Conservation (phyloP, 2,113 vertebrate genomes). For the Indicator maculatus region DNA sequence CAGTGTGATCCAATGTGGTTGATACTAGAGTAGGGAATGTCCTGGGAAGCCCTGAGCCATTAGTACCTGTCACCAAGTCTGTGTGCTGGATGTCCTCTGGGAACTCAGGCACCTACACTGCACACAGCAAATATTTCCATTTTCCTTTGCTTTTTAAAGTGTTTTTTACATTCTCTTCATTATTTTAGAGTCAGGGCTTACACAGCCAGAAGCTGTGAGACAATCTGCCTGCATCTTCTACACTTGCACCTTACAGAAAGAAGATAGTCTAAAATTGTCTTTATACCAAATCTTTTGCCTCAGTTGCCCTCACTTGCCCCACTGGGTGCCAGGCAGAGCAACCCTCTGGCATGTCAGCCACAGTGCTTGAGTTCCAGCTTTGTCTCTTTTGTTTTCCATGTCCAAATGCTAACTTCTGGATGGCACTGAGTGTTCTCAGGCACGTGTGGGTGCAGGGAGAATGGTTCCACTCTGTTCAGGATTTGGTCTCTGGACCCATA, state of each 20-base stretch:
- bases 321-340: not conserved
- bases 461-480: not conserved
- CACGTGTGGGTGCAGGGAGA: not conserved
- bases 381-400: not conserved
- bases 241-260: not conserved
- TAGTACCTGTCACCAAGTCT: not conserved
- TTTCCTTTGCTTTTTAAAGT: not conserved
- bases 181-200: not conserved
- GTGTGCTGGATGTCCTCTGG: not conserved
- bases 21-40: not conserved
- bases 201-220: not conserved
- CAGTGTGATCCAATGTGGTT: not conserved
- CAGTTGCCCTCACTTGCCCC: not conserved
- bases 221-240: not conserved
- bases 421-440: not conserved
- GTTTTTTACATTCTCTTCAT: not conserved
- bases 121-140: not conserved
- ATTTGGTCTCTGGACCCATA: not conserved
- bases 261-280: not conserved
- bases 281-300: not conserved
- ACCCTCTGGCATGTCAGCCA: not conserved
- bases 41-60: not conserved
- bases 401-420: not conserved
- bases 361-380: not conserved
- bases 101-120: not conserved